Evolutionary conservation across 2,113 vertebrate genomes (phyloP).

Genomic region (Neofelis nebulosa): DNA sequence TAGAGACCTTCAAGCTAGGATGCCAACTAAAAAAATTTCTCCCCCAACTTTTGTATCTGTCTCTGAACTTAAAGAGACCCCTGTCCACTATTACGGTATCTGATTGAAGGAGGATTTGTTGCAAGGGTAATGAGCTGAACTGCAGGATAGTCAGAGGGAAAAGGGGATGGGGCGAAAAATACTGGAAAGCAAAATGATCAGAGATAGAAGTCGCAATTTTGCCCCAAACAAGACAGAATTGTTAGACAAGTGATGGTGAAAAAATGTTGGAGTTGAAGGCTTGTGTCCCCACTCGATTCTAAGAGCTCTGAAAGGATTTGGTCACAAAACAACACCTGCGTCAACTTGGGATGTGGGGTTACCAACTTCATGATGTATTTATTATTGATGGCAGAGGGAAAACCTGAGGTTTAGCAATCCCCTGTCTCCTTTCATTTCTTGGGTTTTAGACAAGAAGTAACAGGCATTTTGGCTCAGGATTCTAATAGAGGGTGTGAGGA

Average conservation of each 20-base stretch:
- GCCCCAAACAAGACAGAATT: not conserved
- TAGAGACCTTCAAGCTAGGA: not conserved
- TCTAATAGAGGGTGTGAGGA: not conserved
- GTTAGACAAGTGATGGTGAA: not conserved
- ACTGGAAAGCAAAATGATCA: not conserved
- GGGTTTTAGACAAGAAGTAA: not conserved
- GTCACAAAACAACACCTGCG: not conserved
- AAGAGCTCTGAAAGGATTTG: not conserved
- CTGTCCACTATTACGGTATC: not conserved
- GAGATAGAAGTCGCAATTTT: not conserved
- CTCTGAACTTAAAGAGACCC: not conserved
- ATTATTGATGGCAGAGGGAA: not conserved
- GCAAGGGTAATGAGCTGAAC: not conserved
- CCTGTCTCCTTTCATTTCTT: not conserved
- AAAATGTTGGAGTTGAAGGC: not conserved
- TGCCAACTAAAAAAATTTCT: not conserved
- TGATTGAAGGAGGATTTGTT: not conserved
- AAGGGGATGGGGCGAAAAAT: not conserved
- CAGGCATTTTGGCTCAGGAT: not conserved
- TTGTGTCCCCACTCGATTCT: not conserved
- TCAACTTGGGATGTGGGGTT: not conserved
- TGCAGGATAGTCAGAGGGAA: not conserved
- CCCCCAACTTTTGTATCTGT: not conserved
- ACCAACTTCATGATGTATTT: not conserved
- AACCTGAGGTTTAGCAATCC: not conserved